Evolutionary conservation across 2,113 vertebrate species (phyloP), one percentile per base, ranked within the genome.

Genomic region (Mus spicilegus): DNA sequence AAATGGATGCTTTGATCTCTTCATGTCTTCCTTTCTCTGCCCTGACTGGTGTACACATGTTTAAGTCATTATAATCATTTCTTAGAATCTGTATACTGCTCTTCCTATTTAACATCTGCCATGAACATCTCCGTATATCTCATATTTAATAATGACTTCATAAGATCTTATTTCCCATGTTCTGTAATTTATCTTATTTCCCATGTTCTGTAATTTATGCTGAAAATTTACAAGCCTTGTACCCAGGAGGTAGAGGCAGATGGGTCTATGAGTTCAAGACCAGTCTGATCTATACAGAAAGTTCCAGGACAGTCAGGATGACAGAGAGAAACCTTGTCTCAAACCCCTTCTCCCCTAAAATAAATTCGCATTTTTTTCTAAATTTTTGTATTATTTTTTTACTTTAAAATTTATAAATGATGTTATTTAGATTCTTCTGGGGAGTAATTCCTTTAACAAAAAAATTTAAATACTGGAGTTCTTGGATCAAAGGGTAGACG

Each of bases 111-210:
- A 89, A 51, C 17, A 10, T 70, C 85, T 90, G 17, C 80, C 8
- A 46, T 42, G 88, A 63, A 72, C 46, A 49, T 88, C 95, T 92
- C n/a, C 42, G 46, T 75, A 73, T 87, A n/a, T 5, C 67, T 20
- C 46, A 61, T 20, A 73, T 72, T 88, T 67, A 82, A 14, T 90
- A 94, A 92, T 95, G 63, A 9, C 77, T 91, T 72, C 51, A 33
- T 91, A 77, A 90, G 67, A 91, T 82, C 46, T 88, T 91, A 61
- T 36, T 94, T 92, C 13, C 70, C 9, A 78, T 87, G 19, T 67
- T 89, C 54, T 20, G 42, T 88, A 89, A 86, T 61, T 94, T 96
- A 56, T 39, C 46, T 88, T 91, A 58, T 36, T 94, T 92, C 13
- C 70, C 8, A 78, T 87, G 20, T 67, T 89, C 54, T 20, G 42